Evolutionary conservation across 2,888 invertebrate genomes (phyloP).

Genomic region (Drosophila gaucha): DNA sequence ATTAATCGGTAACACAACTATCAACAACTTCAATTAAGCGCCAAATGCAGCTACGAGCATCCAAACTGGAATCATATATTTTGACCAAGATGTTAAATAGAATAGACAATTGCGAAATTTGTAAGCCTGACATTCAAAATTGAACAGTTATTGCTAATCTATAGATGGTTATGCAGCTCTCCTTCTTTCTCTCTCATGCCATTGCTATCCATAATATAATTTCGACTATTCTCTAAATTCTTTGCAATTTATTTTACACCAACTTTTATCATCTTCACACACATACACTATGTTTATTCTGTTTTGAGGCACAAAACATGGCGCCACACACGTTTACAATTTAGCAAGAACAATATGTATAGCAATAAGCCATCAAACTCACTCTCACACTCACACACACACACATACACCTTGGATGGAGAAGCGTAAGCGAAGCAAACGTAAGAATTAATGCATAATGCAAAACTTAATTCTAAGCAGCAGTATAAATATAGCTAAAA

Average conservation of each 20-base stretch:
- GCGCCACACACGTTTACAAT: slow-evolving; percentile 33
- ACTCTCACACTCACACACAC: slow-evolving; percentile 15
- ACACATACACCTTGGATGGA: slow-evolving; percentile 35
- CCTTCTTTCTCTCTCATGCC: slow-evolving; percentile 30
- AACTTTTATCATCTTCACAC: slow-evolving; percentile 1
- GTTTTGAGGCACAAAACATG: slow-evolving; percentile 26
- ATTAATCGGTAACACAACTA: slow-evolving; percentile 23
- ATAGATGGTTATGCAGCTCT: slow-evolving; percentile 28
- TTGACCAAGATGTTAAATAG: slow-evolving; percentile 62
- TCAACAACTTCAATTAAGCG: slow-evolving; percentile 20
- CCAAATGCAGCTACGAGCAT: slow-evolving; percentile 30
- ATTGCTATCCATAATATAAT: slow-evolving; percentile 54
- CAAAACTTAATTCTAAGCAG: slow-evolving; percentile 71
- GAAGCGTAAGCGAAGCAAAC: slow-evolving; percentile 58
- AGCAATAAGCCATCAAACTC: slow-evolving; percentile 52
- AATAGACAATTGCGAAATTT: slow-evolving; percentile 60
- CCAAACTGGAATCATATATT: slow-evolving; percentile 37
- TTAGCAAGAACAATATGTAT: slow-evolving; percentile 53
- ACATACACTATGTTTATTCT: neutral
- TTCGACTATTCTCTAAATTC: slow-evolving; percentile 53
- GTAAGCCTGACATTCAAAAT: slow-evolving; percentile 68
- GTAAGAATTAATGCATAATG: slow-evolving; percentile 60
- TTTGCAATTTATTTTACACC: slow-evolving; percentile 39
- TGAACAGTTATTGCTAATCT: slow-evolving; percentile 62
- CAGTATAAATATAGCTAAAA: slow-evolving; percentile 74